phyloP scores from a whole-genome alignment of 1,140 invertebrate species.

The Drusus annulatus region DNA sequence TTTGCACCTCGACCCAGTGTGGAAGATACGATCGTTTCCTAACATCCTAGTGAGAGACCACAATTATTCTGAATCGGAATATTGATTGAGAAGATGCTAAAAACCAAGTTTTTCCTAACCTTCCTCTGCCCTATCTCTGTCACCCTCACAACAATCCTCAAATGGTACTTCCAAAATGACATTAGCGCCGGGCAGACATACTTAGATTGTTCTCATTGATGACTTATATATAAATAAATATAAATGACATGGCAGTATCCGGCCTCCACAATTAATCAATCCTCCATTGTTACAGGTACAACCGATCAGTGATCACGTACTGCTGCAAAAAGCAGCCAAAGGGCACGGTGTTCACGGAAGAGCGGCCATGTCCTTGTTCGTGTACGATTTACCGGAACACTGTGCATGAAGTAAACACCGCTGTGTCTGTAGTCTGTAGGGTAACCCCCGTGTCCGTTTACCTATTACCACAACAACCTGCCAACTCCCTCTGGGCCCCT shows the following conservation, averaged over 20 bases:
- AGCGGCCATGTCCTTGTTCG: constrained; percentile 51
- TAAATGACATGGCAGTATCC: not conserved
- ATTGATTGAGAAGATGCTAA: too few species aligned
- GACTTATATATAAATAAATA: too few species aligned
- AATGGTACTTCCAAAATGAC: too few species aligned
- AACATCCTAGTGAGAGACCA: too few species aligned
- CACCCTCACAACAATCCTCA: too few species aligned
- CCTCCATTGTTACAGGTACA: not conserved
- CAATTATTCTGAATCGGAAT: too few species aligned
- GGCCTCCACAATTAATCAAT: not conserved
- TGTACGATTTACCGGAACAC: not conserved
- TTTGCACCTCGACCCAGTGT: too few species aligned
- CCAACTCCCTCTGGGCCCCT: not conserved
- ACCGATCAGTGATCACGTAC: not conserved
- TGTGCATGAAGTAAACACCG: not conserved
- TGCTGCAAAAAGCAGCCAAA: constrained; percentile 11
- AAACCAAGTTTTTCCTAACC: too few species aligned
- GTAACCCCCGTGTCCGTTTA: not conserved
- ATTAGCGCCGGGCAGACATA: too few species aligned
- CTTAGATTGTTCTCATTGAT: too few species aligned
- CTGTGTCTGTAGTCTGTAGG: not conserved
- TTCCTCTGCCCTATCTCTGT: too few species aligned
- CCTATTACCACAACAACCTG: not conserved
- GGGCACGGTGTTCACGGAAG: constrained; percentile 54
- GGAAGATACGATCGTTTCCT: too few species aligned